Conservation (phyloP, 2,888 invertebrate species). For the Harpalus rubripes region DNA sequence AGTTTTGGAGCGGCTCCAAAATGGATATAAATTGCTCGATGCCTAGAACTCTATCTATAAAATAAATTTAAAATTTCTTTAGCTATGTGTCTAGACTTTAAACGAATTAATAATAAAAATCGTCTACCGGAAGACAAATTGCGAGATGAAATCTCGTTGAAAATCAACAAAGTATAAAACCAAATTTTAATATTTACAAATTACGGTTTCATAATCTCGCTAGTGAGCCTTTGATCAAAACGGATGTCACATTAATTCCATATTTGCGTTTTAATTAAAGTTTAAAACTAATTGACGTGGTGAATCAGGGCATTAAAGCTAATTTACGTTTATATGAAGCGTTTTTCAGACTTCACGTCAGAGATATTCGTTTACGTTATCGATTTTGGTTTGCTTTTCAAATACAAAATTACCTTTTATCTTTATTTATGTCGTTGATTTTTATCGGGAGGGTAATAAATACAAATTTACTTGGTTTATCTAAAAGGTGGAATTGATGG, state of each 20-base stretch:
- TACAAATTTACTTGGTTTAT: not conserved
- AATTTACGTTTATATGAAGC: conserved; percentile 33
- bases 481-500: not conserved
- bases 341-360: conserved; percentile 13
- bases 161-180: conserved; percentile 27
- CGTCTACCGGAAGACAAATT: conserved; percentile 15
- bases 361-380: conserved; percentile 17
- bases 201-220: conserved; percentile 23
- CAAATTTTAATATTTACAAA: conserved; percentile 42
- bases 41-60: not conserved
- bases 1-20: conserved; percentile 24
- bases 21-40: conserved; percentile 11
- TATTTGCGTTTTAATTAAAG: conserved; percentile 48
- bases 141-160: conserved; percentile 2
- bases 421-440: conserved; percentile 19
- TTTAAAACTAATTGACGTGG: conserved; percentile 44
- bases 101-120: conserved; percentile 41
- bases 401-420: conserved; percentile 12
- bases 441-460: not conserved
- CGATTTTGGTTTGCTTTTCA: conserved; percentile 27
- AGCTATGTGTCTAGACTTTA: conserved; percentile 37
- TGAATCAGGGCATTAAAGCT: conserved; percentile 39
- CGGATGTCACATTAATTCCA: conserved; percentile 42
- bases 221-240: conserved; percentile 44
- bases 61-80: conserved; percentile 44